These are phyloP conservation scores for Panagrolaimus sp. DNA, from an alignment of 1,140 invertebrate species.

Conservation along the genomic window DNA sequence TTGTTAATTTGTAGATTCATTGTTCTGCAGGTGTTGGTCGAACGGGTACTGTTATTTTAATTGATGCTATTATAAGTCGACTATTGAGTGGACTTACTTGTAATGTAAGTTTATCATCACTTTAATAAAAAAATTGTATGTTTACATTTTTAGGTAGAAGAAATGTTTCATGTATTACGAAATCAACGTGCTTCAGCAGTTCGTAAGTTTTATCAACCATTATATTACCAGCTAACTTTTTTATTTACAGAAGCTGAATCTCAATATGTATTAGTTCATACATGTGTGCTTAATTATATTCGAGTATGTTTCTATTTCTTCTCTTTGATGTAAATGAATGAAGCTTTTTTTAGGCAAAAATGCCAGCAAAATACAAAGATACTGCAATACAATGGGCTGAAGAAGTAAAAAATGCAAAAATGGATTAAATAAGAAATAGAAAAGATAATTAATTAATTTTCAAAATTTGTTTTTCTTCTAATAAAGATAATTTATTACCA, in stretches of 20 bases:
- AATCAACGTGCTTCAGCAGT: conserved; percentile 8
- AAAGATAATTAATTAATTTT: too few relatives aligned
- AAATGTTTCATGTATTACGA: not conserved
- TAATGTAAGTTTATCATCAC: not conserved
- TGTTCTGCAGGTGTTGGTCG: not conserved
- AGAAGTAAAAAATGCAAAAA: not conserved
- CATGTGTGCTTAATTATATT: not conserved
- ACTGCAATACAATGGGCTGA: not conserved
- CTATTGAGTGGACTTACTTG: not conserved
- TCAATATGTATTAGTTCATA: conserved; percentile 4
- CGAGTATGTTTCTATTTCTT: not conserved
- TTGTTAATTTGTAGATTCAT: not conserved
- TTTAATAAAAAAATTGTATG: not conserved
- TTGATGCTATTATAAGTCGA: conserved; percentile 1
- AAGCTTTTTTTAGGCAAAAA: conserved; percentile 9
- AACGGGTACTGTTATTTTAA: conserved; percentile 4
- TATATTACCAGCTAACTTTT: too few relatives aligned
- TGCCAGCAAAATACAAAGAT: conserved; percentile 13
- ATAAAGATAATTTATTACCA: too few relatives aligned
- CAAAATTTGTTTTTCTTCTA: too few relatives aligned
- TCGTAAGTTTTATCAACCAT: not conserved
- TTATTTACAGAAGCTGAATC: not conserved
- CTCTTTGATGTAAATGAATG: too few relatives aligned
- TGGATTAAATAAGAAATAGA: too few relatives aligned
- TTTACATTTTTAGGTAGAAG: not conserved